Evolutionary conservation across 2,113 vertebrate genomes (phyloP), one percentile per base, ranked within the genome.

Genomic region (western clawed frog (Xenopus tropicalis)): DNA sequence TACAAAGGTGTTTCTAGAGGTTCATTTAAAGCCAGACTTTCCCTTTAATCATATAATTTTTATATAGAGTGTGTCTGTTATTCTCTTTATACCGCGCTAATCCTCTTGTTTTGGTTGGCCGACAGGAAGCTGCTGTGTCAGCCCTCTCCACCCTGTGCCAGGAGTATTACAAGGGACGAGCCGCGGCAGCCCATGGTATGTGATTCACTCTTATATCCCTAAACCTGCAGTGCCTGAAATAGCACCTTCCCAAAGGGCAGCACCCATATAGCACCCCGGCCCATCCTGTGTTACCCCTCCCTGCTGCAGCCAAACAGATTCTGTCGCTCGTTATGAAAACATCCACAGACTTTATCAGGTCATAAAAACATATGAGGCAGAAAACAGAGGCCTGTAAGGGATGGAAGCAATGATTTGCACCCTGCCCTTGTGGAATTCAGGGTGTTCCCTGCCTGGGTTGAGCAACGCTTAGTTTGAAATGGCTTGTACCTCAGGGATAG

Each of bases 141-240:
- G 95, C 96, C 0, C 83, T 98, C 77, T 85, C 92, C 0, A 91
- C 93, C 0, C 83, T 98, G 77, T 96, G 93, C 85, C 83, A 85
- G 51, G 91, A 93, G 67, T 96, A 90, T 81, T 95, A 95, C 79
- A 78, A 82, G 83, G 65, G 21, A 3, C 82, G 84, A 23, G 70
- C 80, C 0, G 91, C 90, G 74, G 85, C 84, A 91, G 78, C 86
- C 14, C 94, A 93, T 77, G 91, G 97, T 97, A 85, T 87, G 86
- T 85, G 80, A 80, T 79, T 84, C 79, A 77, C 21, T 17, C 12
- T 21, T 24, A 4, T 54, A 17, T n/a, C 52, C 52, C n/a, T 61
- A 57, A 66, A 17, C 58, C 69, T 67, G 75, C 69, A 78, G 71
- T 59, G 14, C 48, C 61, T 44, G 64, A 29, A 62, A 57, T 24